A percentile compares a stretch with the other conserved stretches of the same genome.
These are phyloP conservation scores for Agrotis segetum DNA, from an alignment of 2,888 invertebrate species.

Conservation along the genomic window DNA sequence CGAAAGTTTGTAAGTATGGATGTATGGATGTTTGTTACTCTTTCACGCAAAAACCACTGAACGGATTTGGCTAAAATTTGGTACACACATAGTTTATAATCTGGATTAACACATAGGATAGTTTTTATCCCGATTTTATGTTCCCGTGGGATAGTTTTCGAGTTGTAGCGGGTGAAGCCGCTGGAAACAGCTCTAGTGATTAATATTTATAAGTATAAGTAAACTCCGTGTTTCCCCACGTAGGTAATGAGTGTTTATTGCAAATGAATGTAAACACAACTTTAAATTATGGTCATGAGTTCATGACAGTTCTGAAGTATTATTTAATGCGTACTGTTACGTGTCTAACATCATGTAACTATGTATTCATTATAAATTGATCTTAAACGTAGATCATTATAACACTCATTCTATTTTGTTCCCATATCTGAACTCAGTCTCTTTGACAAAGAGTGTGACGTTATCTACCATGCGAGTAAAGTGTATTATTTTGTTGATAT, in stretches of 20 bases:
- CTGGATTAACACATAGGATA: too few species aligned
- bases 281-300: slow-evolving; percentile 19
- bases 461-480: slow-evolving; percentile 1
- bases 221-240: slow-evolving; percentile 16
- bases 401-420: background rate
- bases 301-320: slow-evolving; percentile 17
- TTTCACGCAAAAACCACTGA: too few species aligned
- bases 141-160: too few species aligned
- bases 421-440: background rate
- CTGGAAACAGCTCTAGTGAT: too few species aligned
- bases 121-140: too few species aligned
- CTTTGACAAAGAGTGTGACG: too few species aligned
- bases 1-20: too few species aligned
- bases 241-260: slow-evolving; percentile 25
- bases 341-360: background rate
- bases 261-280: slow-evolving; percentile 37
- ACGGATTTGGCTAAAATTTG: too few species aligned
- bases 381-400: background rate
- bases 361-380: background rate
- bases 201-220: background rate
- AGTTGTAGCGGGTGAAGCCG: too few species aligned
- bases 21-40: too few species aligned
- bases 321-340: slow-evolving; percentile 10
- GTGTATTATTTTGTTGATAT: slow-evolving; percentile 14
- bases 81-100: too few species aligned